phyloP scores from a whole-genome alignment of 2,797 vertebrate genomes.

The Crax fasciolata region DNA sequence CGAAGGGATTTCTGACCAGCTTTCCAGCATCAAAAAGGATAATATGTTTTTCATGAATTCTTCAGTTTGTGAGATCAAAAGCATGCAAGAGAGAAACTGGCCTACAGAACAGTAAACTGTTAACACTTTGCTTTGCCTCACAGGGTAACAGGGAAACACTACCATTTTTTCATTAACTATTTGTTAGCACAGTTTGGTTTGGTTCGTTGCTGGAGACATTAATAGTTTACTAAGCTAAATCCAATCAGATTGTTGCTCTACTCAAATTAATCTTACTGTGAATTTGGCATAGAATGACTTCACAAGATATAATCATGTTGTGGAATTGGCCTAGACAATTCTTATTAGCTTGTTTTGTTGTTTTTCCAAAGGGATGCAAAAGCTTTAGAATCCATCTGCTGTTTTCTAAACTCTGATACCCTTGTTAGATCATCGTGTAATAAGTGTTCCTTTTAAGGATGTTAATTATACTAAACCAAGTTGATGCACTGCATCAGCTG shows the following conservation, averaged over 20 bases:
- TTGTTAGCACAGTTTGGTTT: not conserved
- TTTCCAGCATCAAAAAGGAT: not conserved
- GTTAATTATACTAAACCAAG: conserved; percentile 5
- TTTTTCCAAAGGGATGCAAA: conserved; percentile 6
- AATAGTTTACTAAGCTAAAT: not conserved
- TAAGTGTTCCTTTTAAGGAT: not conserved
- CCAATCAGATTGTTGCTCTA: not conserved
- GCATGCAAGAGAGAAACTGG: not conserved
- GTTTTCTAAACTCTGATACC: conserved; percentile 9
- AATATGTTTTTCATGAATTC: not conserved
- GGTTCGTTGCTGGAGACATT: not conserved
- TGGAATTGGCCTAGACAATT: not conserved
- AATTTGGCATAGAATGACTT: not conserved
- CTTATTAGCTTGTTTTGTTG: not conserved
- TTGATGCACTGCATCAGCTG: not conserved
- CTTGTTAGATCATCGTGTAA: not conserved
- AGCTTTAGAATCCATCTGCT: not conserved
- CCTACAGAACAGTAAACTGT: not conserved
- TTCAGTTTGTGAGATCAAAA: not conserved
- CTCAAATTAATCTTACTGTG: not conserved
- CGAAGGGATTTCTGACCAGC: not conserved
- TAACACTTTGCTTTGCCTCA: not conserved
- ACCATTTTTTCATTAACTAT: not conserved
- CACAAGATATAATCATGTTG: not conserved
- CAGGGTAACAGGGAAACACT: not conserved